Conservation (phyloP, 1,140 invertebrate species). For the Hirudo medicinalis region DNA sequence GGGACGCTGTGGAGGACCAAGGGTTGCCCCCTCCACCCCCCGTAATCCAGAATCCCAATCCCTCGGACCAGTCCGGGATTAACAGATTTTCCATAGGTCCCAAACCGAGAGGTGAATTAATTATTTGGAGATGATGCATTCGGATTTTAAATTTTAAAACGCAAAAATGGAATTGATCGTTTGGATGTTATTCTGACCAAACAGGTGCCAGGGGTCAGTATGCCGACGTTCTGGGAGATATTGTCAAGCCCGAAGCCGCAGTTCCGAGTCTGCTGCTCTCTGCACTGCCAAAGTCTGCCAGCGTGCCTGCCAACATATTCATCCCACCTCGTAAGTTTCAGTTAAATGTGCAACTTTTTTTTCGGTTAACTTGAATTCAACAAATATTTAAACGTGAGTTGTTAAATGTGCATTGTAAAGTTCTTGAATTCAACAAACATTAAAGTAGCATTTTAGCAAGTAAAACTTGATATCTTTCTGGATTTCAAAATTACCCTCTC, state of each 20-base stretch:
- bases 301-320: slow-evolving; percentile 7
- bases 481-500: neutral
- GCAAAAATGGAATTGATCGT: no score
- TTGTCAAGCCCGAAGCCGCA: neutral
- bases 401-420: neutral
- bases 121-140: no score
- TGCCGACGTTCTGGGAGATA: neutral
- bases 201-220: slow-evolving; percentile 1
- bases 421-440: neutral
- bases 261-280: neutral
- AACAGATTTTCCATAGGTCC: no score
- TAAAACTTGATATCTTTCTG: neutral
- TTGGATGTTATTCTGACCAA: no score
- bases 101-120: no score
- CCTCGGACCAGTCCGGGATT: no score
- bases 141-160: no score
- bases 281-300: slow-evolving; percentile 1
- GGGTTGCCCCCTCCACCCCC: no score
- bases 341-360: neutral
- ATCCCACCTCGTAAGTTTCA: neutral
- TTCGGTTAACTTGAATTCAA: neutral
- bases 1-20: no score
- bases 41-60: no score
- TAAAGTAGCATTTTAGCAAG: no score
- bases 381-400: neutral